Percentiles rank a stretch among this genome's conserved stretches.
phyloP scores from a whole-genome alignment of 2,113 vertebrate species.

The Leucosticte australis region DNA sequence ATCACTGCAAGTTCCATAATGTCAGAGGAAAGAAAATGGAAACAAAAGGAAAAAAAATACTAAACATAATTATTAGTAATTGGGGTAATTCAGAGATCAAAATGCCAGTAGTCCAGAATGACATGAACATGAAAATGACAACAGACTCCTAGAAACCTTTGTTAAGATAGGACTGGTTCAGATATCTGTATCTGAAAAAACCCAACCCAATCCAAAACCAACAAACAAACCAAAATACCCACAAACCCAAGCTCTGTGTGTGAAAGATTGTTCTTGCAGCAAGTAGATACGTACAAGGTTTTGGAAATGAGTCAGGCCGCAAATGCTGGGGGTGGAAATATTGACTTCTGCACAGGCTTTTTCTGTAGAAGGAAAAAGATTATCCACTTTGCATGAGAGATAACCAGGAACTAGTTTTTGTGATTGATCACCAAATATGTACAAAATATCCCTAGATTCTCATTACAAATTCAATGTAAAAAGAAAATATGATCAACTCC shows the following conservation, averaged over 20 bases:
- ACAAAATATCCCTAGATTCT: background rate
- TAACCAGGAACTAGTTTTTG: background rate
- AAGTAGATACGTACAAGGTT: background rate
- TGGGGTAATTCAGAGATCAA: background rate
- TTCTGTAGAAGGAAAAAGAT: background rate
- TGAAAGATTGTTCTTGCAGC: background rate
- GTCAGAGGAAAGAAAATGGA: background rate
- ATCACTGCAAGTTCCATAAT: background rate
- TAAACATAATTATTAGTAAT: background rate
- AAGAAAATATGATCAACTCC: background rate
- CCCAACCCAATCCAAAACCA: background rate
- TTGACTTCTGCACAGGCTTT: background rate
- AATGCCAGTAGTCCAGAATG: background rate
- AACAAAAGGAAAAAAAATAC: background rate
- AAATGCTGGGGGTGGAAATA: accelerated
- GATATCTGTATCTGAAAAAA: background rate
- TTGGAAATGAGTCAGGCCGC: background rate
- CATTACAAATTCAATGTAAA: background rate
- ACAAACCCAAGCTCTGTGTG: accelerated
- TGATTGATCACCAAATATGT: background rate
- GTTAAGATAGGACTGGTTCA: background rate
- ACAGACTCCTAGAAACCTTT: background rate
- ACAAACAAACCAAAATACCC: accelerated
- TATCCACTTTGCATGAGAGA: background rate
- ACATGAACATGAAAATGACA: background rate